Base-by-base conservation (phyloP, 2,888 invertebrate genomes). In the Slavum lentiscoides region DNA sequence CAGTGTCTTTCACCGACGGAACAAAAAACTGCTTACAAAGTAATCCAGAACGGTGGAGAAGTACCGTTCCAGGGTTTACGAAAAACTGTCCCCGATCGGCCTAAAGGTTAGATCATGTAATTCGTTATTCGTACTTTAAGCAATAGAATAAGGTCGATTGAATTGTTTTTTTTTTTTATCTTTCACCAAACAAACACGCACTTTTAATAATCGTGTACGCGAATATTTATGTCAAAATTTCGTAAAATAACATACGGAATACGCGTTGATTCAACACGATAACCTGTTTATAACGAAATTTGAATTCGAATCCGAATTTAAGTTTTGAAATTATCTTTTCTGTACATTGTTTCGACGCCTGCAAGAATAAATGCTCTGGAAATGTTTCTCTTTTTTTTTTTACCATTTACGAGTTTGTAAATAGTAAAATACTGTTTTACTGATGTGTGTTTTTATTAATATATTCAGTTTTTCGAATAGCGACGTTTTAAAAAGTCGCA, bases 11-110 rank as follows among this genome's bases (percentile, higher is more conserved):
- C 93, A 84, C 95, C 94, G 1, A 90, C 91, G n/a, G 94, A 96
- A 85, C 92, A 95, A 84, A 91, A 92, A 83, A 91, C 92, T 83
- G 93, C 93, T 17, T 98, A 98, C 87, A 92, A 93, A 85, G 92
- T 91, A 83, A 91, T 98, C 81, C 97, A 97, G 86, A 92, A 93
- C 82, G 98, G 98, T 0, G 97, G 97, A 0, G 97, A 98, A 87
- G 95, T 97, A 4, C 98, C 98, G 0, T 89, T 96, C 15, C 91
- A 94, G 85, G 98, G 98, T 64, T 91, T 98, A 85, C 90, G 97
- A 67, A 97, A 97, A 85, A 92, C 92, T 23, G 95, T 94, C 21
- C 97, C 97, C 43, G 92, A 93, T 86, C 91, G 91, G 86, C 92
- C 92, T 37, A 92, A 91, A 90, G 92, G 93, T 93, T 87, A 86